phyloP scores from a whole-genome alignment of 2,888 invertebrate species.

The Phortica okadai region DNA sequence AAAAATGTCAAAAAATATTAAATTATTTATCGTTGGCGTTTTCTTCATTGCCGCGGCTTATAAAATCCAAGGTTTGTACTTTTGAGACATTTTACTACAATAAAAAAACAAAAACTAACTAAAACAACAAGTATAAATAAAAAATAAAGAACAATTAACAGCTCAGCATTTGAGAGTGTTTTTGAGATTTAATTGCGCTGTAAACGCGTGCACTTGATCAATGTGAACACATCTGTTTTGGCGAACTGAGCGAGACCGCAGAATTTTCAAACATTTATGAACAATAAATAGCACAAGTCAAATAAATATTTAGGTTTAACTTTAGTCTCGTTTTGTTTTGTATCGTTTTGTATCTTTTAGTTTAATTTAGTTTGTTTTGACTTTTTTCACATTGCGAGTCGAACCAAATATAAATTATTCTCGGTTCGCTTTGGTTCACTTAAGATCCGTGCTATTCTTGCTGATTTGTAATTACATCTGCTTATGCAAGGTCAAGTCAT shows the following conservation, averaged over 20 bases:
- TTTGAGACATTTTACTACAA: too few species aligned
- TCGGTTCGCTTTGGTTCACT: background rate
- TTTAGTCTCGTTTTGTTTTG: slow-evolving; percentile 18
- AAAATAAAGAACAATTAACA: background rate
- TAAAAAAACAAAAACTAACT: background rate
- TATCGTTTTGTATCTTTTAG: too few species aligned
- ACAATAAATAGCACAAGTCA: slow-evolving; percentile 28
- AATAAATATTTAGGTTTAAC: slow-evolving; percentile 35
- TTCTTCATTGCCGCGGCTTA: slow-evolving; percentile 60
- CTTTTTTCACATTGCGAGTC: background rate
- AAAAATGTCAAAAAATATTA: slow-evolving; percentile 58
- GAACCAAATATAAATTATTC: background rate
- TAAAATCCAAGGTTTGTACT: slow-evolving; percentile 59
- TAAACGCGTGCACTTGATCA: background rate
- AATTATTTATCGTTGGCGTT: slow-evolving; percentile 56
- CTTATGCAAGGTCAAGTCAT: slow-evolving; percentile 52
- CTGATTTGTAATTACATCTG: slow-evolving; percentile 58
- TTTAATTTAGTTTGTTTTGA: background rate
- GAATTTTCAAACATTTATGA: slow-evolving; percentile 35
- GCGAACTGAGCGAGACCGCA: slow-evolving; percentile 13
- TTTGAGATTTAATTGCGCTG: background rate
- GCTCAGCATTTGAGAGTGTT: background rate
- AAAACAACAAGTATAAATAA: background rate
- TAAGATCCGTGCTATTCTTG: slow-evolving; percentile 16
- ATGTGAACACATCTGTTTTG: background rate